Percentiles rank a stretch among this genome's conserved stretches.
These are phyloP conservation scores for Lepidochrysops patricia DNA, from an alignment of 2,888 invertebrate species.

Conservation along the genomic window DNA sequence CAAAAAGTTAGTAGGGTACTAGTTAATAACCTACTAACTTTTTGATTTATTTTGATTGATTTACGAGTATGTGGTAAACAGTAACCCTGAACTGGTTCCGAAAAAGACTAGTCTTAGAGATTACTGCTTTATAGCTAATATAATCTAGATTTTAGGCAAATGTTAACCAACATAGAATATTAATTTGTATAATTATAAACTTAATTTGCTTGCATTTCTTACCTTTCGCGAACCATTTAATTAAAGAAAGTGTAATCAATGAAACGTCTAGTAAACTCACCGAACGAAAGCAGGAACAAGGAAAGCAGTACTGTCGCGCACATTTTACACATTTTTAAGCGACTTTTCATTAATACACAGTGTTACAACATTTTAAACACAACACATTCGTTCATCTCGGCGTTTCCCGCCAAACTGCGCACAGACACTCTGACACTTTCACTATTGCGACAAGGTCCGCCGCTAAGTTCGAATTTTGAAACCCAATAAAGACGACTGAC, in stretches of 20 bases:
- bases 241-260: background rate
- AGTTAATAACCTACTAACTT: no score
- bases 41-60: no score
- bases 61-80: no score
- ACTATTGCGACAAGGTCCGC: conserved; percentile 35
- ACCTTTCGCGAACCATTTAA: no score
- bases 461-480: conserved; percentile 13
- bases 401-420: conserved; percentile 63
- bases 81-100: no score
- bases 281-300: conserved; percentile 31
- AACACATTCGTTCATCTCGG: conserved; percentile 34
- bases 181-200: no score
- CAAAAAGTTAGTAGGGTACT: no score
- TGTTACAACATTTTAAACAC: conserved; percentile 18
- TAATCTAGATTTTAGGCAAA: no score
- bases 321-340: conserved; percentile 22
- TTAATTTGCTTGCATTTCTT: no score
- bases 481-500: background rate
- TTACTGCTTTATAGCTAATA: no score
- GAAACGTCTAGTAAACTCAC: conserved; percentile 22
- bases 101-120: no score
- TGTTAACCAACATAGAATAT: no score
- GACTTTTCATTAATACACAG: conserved; percentile 10
- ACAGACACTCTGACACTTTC: conserved; percentile 34
- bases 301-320: conserved; percentile 22